Percentiles rank a stretch among this genome's conserved stretches.
These are phyloP conservation scores for Pteropus rufus DNA, from an alignment of 2,797 vertebrate species.

Conservation along the genomic window DNA sequence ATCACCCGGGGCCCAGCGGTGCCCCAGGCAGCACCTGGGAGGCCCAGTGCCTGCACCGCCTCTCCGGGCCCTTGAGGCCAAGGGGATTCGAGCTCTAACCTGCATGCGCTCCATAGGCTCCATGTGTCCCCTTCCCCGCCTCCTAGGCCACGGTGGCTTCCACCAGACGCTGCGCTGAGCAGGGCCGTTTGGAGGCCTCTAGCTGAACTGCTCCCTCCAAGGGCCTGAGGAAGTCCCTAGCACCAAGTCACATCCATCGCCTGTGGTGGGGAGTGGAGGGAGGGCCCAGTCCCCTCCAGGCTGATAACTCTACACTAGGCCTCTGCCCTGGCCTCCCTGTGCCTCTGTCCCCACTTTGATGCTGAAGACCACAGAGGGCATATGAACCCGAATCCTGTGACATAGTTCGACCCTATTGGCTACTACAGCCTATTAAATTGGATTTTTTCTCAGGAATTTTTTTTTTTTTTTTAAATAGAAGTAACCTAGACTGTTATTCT, in stretches of 20 bases:
- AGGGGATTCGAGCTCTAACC: fast-evolving
- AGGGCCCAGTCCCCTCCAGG: background rate
- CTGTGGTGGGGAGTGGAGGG: background rate
- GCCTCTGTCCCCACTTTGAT: background rate
- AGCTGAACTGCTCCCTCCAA: background rate
- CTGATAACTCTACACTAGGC: fast-evolving
- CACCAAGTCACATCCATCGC: background rate
- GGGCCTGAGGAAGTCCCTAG: background rate
- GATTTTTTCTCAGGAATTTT: background rate
- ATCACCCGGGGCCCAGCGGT: background rate
- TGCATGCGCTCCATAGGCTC: fast-evolving
- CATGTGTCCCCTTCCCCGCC: fast-evolving
- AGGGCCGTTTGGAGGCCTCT: too few relatives aligned
- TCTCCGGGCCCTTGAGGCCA: background rate
- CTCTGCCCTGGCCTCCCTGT: background rate
- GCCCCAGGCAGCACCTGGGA: background rate
- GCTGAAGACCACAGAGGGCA: background rate
- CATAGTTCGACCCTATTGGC: background rate
- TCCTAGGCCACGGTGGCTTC: fast-evolving
- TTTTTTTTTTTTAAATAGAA: background rate
- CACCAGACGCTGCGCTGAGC: fast-evolving
- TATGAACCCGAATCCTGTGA: background rate
- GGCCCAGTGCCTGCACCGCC: background rate
- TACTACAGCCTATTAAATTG: background rate
- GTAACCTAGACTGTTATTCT: too few relatives aligned